Evolutionary conservation across 2,113 vertebrate genomes (phyloP).

Genomic region (Stigmatopora nigra): DNA sequence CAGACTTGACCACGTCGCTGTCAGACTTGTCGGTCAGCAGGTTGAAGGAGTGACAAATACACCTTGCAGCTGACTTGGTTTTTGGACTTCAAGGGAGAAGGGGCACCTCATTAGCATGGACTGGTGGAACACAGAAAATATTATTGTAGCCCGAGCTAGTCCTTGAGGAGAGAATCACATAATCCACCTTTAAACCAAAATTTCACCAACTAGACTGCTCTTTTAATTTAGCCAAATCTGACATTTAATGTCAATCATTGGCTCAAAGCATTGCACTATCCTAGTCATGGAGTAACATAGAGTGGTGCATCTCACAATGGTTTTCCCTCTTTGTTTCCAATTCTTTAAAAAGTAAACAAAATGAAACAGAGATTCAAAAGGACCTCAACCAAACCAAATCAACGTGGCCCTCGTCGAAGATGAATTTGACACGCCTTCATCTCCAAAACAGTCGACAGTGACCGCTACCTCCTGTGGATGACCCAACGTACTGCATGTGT

Average conservation of each 20-base stretch:
- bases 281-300: too few species aligned
- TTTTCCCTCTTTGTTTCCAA: too few species aligned
- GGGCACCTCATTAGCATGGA: slow-evolving; percentile 5
- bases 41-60: slow-evolving; percentile 48
- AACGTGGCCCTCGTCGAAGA: too few species aligned
- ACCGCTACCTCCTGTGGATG: slow-evolving; percentile 13
- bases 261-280: background rate
- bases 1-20: slow-evolving; percentile 59
- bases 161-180: background rate
- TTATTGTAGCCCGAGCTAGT: background rate
- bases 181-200: background rate
- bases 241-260: background rate
- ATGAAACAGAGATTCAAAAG: too few species aligned
- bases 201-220: background rate
- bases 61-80: slow-evolving; percentile 32
- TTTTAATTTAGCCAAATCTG: background rate
- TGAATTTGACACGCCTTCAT: background rate
- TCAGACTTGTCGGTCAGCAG: slow-evolving; percentile 55
- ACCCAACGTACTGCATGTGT: slow-evolving; percentile 37
- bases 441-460: background rate
- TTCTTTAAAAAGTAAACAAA: too few species aligned
- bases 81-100: slow-evolving; percentile 12
- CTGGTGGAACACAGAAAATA: background rate
- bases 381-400: too few species aligned
- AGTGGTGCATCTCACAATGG: too few species aligned